Base-by-base conservation (phyloP, 2,797 vertebrate genomes). In the Botia kubotai region DNA sequence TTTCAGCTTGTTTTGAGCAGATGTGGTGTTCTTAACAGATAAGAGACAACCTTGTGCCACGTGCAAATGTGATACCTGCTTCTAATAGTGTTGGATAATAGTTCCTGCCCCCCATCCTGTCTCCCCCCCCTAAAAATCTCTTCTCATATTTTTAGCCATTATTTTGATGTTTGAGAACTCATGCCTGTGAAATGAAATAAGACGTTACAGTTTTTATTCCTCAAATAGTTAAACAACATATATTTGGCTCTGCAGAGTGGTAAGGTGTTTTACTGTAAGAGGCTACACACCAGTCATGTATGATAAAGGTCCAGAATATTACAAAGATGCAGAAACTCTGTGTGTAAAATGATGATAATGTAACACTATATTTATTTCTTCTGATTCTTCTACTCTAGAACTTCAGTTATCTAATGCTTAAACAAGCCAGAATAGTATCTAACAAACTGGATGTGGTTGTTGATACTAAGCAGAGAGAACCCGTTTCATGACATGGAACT, bases 11-110 rank as follows among this genome's bases (percentile, higher is more conserved):
- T 93, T 92, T 89, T 89, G 89, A 93, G 89, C 91, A 92, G 91
- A 90, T 93, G 91, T 92, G 91, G 89, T 83, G 88, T 91, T 92
- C 74, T 84, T 75, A 87, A 86, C 83, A 87, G 91, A 93, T 93
- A 93, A 94, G 91, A 92, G 88, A 81, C 67, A 69, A 77, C 84
- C 58, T 87, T 82, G 88, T 75, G 77, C 65, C 83, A 67, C 19
- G 65, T 83, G 70, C 76, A 76, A 46, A 70, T 86, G 85, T 87
- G 87, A 89, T 86, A 87, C 81, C 85, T 63, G 86, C 79, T 48
- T 89, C 88, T 89, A 91, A 88, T 87, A 88, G 80, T 81, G 75
- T 75, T 7, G 29, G n/a, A n/a, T n/a, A n/a, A n/a, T n/a, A n/a
- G n/a, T n/a, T n/a, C n/a, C n/a, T n/a, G n/a, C n/a, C 29, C 29